phyloP scores from a whole-genome alignment of 30 jellyfish, hydroid and myxozoan species.

The Aurelia aurita region DNA sequence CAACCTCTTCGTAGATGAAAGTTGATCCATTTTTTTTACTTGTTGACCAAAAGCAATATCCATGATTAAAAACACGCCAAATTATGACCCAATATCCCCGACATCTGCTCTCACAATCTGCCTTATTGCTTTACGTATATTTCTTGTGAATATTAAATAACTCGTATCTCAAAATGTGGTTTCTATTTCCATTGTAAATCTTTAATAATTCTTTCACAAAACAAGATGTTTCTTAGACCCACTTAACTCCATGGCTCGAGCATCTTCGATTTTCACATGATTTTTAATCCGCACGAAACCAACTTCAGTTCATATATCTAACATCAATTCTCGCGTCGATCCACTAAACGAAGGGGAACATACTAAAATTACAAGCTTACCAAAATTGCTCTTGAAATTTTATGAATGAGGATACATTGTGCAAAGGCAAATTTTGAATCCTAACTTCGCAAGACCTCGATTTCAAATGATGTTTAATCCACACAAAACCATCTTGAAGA shows the following conservation, averaged over 20 bases:
- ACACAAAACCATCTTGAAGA: no score
- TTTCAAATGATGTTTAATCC: no score
- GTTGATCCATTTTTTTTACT: constrained; percentile 44
- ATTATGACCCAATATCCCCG: constrained; percentile 34
- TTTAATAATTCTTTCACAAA: constrained; percentile 30
- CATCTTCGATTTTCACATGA: constrained; percentile 34
- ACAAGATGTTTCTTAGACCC: constrained; percentile 33
- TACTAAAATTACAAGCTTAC: no score
- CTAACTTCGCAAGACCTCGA: no score
- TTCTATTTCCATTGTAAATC: constrained; percentile 42
- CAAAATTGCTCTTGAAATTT: no score
- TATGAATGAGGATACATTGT: no score
- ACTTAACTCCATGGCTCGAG: constrained; percentile 55
- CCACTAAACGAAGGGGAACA: no score
- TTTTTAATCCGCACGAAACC: constrained; percentile 57
- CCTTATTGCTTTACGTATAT: constrained; percentile 41
- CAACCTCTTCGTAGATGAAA: not conserved
- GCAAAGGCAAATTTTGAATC: no score
- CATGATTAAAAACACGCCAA: constrained; percentile 57
- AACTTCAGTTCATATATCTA: constrained; percentile 20
- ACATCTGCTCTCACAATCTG: constrained; percentile 52
- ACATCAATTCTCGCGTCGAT: constrained; percentile 18
- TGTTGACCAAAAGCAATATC: constrained; percentile 48
- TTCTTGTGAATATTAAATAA: constrained; percentile 46
- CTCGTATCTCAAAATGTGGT: constrained; percentile 52